Base-by-base conservation (phyloP, 2,797 vertebrate genomes). In the Pseudopleuronectes americanus region DNA sequence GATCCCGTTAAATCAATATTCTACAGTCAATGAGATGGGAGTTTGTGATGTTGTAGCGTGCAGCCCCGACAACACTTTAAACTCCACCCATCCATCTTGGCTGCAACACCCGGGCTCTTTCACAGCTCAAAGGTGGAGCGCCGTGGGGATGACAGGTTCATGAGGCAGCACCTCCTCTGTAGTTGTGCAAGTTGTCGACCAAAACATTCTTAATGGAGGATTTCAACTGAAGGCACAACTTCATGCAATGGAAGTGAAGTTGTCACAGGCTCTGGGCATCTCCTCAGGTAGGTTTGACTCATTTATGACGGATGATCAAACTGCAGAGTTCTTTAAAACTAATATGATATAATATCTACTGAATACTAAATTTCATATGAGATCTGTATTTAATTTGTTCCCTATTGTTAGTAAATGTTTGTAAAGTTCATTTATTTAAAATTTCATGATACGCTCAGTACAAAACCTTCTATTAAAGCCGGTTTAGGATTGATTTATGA, bases 71-170 rank as follows among this genome's bases (percentile, higher is more conserved):
- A 58, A 78, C 72, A 74, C 66, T 84, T 51, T 38, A 87, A 90
- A 91, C 92, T 90, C 90, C 91, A 84, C 91, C 92, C 90, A 83
- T 90, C 83, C 81, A 64, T 86, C 77, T 74, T 33, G 8, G 36
- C 77, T 64, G 71, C 71, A 68, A 68, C 0, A 24, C 54, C 80
- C 10, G 19, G 57, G 52, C 28, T 71, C 16, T 85, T 82, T 71
- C 76, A 66, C 77, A 72, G 60, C 78, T 80, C 55, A 10, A 43
- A 64, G 64, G 61, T 74, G 77, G 70, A 62, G 67, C 79, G 54
- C 70, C 38, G 77, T 64, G 61, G 76, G 67, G 54, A 65, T 74
- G 69, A 61, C 67, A 76, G 77, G 48, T 58, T 71, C 65, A 66
- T 74, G 59, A 79, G 59, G 36, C n/a, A 61, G 60, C 65, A 65